A percentile compares a stretch with the other conserved stretches of the same genome.
Evolutionary conservation across 1,140 invertebrate species (phyloP).

Genomic region (Drosophila kanapiae): DNA sequence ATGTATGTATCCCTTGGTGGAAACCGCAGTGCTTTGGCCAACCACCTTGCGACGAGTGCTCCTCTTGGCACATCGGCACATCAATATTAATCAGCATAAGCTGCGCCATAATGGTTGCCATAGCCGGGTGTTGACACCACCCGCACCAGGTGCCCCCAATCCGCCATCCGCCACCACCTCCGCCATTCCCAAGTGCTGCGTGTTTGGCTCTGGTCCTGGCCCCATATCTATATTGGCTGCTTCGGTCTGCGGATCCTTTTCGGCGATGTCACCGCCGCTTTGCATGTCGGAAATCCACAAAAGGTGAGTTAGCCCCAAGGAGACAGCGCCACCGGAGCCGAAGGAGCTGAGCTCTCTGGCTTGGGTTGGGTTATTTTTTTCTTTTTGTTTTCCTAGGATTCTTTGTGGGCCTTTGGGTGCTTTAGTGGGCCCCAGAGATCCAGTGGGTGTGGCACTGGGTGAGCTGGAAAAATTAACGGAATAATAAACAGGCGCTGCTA

Average conservation of each 20-base stretch:
- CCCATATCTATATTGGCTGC: neutral
- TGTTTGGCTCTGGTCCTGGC: conserved; percentile 10
- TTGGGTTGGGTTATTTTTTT: neutral
- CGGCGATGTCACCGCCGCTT: conserved; percentile 80
- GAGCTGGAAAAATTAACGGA: conserved; percentile 72
- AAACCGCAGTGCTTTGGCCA: conserved; percentile 2
- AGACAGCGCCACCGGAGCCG: conserved; percentile 24
- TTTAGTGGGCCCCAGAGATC: too few relatives aligned
- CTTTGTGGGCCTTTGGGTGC: neutral
- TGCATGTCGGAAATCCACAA: conserved; percentile 71
- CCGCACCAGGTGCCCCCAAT: conserved; percentile 6
- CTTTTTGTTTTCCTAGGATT: neutral
- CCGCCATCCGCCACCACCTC: neutral
- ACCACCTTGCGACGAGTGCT: conserved; percentile 17
- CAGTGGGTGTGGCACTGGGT: conserved; percentile 6
- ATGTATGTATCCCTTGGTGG: neutral
- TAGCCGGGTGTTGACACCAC: conserved; percentile 59
- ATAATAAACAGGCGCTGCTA: conserved; percentile 83
- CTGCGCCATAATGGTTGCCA: conserved; percentile 51
- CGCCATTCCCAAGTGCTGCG: conserved; percentile 18
- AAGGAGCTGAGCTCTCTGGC: conserved; percentile 27
- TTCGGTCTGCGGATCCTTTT: conserved; percentile 50
- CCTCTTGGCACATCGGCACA: conserved; percentile 31
- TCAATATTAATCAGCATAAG: conserved; percentile 65
- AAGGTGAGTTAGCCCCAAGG: conserved; percentile 46